phyloP scores from a whole-genome alignment of 1,140 invertebrate species.

The Trichomalopsis sarcophagae region DNA sequence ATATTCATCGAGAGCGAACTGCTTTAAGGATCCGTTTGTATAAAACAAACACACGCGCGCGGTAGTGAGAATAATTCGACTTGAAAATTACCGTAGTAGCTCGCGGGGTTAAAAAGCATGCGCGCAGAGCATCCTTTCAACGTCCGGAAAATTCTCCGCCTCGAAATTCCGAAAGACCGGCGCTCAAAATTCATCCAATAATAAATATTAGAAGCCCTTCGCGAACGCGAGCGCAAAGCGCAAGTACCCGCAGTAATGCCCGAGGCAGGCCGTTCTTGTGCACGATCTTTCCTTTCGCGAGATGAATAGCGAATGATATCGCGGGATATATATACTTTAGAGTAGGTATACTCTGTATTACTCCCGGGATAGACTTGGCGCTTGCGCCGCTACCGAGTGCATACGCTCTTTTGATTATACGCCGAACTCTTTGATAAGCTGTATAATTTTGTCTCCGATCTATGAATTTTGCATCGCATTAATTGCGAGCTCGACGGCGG shows the following conservation, averaged over 20 bases:
- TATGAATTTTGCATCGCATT: not conserved
- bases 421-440: not conserved
- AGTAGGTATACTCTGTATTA: not conserved
- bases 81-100: no score
- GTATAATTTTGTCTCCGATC: not conserved
- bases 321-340: not conserved
- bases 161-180: not conserved
- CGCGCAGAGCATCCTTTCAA: not conserved
- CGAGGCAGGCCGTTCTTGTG: slow-evolving; percentile 38
- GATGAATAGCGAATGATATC: slow-evolving; percentile 46
- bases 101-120: not conserved
- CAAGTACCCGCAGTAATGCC: slow-evolving; percentile 35
- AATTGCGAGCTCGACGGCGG: not conserved
- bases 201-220: slow-evolving; percentile 45
- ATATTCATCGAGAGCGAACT: no score
- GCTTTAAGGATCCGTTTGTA: no score
- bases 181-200: slow-evolving; percentile 38
- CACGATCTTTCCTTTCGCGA: slow-evolving; percentile 47
- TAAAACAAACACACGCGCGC: no score
- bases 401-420: not conserved
- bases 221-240: slow-evolving; percentile 7
- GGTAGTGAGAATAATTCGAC: no score
- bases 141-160: not conserved
- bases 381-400: slow-evolving; percentile 1
- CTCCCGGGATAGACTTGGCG: not conserved